Percentiles rank a stretch among this genome's conserved stretches.
Evolutionary conservation across 2,797 vertebrate genomes (phyloP).

Genomic region (Todus mexicanus): DNA sequence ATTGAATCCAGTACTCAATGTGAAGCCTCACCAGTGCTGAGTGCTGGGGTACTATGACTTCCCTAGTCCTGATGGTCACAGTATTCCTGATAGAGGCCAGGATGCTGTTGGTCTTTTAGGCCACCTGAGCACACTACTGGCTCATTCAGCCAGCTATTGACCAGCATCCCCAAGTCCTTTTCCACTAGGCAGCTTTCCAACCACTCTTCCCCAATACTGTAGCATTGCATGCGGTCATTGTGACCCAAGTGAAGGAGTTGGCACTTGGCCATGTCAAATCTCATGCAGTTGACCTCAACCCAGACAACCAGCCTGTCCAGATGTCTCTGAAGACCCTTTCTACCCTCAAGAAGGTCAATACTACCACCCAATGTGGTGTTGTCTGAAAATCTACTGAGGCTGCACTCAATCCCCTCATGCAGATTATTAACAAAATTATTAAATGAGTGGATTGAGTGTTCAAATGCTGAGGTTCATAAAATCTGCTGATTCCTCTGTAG

Average conservation of each 20-base stretch:
- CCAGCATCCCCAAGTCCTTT: background rate
- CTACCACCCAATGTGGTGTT: background rate
- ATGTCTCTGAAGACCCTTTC: background rate
- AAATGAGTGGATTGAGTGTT: too few species aligned
- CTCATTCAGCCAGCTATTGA: too few species aligned
- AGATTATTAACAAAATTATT: background rate
- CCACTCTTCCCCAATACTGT: too few species aligned
- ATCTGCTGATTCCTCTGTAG: background rate
- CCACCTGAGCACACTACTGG: too few species aligned
- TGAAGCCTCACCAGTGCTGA: background rate
- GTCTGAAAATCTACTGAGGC: too few species aligned
- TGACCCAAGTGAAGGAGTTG: background rate
- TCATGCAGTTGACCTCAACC: background rate
- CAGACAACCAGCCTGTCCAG: background rate
- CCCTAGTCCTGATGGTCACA: background rate
- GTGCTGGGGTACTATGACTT: background rate
- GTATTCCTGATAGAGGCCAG: background rate
- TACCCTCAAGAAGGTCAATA: background rate
- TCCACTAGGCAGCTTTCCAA: background rate
- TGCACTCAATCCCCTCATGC: fast-evolving
- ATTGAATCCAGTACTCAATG: background rate
- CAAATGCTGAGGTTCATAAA: background rate
- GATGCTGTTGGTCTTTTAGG: background rate
- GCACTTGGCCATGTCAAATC: background rate
- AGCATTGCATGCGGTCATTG: background rate